A percentile compares a stretch with the other conserved stretches of the same genome.
These are phyloP conservation scores for Chorisops tibialis DNA, from an alignment of 2,888 invertebrate species.

Conservation along the genomic window DNA sequence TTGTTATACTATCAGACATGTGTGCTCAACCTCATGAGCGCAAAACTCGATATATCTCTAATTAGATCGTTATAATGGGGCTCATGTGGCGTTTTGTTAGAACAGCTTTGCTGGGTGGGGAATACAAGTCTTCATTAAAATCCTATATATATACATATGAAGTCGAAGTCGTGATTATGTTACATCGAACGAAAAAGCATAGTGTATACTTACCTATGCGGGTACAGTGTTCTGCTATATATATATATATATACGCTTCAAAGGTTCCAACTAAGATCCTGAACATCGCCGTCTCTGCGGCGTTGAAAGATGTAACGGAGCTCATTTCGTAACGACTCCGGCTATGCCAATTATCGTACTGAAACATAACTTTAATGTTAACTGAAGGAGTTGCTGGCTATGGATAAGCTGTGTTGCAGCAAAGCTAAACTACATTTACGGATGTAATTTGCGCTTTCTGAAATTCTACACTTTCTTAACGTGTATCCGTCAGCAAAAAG, in stretches of 20 bases:
- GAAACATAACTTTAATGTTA: conserved; percentile 18
- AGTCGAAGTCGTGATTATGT: conserved; percentile 25
- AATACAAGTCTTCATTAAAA: conserved; percentile 24
- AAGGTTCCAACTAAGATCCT: too few relatives aligned
- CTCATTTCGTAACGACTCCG: conserved; percentile 14
- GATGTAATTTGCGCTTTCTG: too few relatives aligned
- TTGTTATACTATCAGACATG: conserved; percentile 22
- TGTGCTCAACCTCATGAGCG: conserved; percentile 13
- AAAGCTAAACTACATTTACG: too few relatives aligned
- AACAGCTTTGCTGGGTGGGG: conserved; percentile 24
- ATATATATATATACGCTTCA: too few relatives aligned
- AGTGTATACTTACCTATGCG: too few relatives aligned
- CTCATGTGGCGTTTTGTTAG: conserved; percentile 23
- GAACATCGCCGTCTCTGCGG: too few relatives aligned
- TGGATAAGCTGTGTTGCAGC: too few relatives aligned
- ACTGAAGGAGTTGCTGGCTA: too few relatives aligned
- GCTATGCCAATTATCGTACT: conserved; percentile 23
- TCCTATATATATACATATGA: too few relatives aligned
- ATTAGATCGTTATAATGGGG: conserved; percentile 26
- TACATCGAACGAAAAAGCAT: not conserved
- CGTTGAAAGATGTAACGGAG: conserved; percentile 4
- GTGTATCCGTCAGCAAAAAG: too few relatives aligned
- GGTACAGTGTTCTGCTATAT: too few relatives aligned
- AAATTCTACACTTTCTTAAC: too few relatives aligned
- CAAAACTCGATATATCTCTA: conserved; percentile 23